phyloP scores from a whole-genome alignment of 2,797 vertebrate species.

The Acanthis flammea region DNA sequence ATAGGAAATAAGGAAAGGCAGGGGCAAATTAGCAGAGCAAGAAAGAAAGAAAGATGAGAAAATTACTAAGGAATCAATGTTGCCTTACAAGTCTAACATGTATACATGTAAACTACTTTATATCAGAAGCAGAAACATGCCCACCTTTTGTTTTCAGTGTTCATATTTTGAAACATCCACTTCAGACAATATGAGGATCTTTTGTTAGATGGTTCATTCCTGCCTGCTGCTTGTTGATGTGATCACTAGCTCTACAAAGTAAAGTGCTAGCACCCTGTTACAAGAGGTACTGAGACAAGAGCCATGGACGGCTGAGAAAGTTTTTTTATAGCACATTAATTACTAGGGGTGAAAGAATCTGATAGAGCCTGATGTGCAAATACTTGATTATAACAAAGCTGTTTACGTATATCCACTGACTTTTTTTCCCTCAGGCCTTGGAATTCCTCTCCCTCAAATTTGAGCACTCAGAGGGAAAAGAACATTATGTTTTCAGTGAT shows the following conservation, averaged over 20 bases:
- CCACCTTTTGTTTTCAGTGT: not conserved
- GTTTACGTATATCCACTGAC: not conserved
- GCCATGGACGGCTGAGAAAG: not conserved
- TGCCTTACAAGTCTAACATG: not conserved
- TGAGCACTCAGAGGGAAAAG: not conserved
- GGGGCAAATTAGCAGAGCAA: accelerated
- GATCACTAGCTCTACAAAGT: not conserved
- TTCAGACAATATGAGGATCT: not conserved
- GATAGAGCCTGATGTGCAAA: not conserved
- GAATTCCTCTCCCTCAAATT: not conserved
- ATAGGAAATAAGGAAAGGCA: not conserved
- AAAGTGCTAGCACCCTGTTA: not conserved
- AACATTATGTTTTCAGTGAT: not conserved
- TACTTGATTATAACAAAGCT: not conserved
- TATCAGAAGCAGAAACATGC: not conserved
- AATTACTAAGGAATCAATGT: not conserved
- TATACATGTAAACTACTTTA: not conserved
- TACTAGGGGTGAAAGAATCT: not conserved
- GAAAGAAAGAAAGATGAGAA: not conserved
- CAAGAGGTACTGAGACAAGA: not conserved
- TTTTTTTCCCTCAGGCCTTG: not conserved
- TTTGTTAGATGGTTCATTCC: not conserved
- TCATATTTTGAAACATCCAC: not conserved
- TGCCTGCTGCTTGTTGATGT: not conserved
- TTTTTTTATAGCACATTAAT: not conserved